Percentiles rank a stretch among this genome's conserved stretches.
Evolutionary conservation across 2,888 invertebrate genomes (phyloP).

Genomic region (Ormyrus pomaceus): DNA sequence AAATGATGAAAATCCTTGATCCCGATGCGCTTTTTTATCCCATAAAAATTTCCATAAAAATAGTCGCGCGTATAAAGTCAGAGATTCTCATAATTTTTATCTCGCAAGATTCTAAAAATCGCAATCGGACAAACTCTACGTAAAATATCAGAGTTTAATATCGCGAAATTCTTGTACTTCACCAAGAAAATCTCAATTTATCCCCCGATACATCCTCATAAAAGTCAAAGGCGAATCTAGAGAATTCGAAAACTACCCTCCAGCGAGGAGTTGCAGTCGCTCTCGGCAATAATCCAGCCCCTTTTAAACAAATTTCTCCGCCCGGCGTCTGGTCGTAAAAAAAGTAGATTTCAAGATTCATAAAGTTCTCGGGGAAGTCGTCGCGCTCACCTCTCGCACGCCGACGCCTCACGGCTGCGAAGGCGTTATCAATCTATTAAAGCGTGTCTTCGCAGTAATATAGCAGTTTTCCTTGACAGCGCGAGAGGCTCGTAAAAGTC

Average conservation of each 20-base stretch:
- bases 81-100: too few species aligned
- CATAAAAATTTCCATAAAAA: too few species aligned
- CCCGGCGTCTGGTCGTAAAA: constrained; percentile 6
- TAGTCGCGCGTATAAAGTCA: too few species aligned
- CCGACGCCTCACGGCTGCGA: neutral
- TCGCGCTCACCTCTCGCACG: neutral
- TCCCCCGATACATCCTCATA: too few species aligned
- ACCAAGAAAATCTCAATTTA: too few species aligned
- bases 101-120: too few species aligned
- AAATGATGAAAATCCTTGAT: too few species aligned
- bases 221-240: neutral
- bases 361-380: constrained; percentile 37
- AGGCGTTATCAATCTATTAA: constrained; percentile 42
- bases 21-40: too few species aligned
- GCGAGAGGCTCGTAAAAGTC: constrained; percentile 38
- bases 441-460: constrained; percentile 26
- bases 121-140: too few species aligned
- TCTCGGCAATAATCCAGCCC: neutral
- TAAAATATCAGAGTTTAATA: too few species aligned
- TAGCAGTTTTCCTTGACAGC: constrained; percentile 27
- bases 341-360: constrained; percentile 43
- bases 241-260: neutral
- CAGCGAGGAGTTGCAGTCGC: neutral
- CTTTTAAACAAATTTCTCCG: constrained; percentile 8
- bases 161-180: too few species aligned